A percentile compares a stretch with the other conserved stretches of the same genome.
Conservation (phyloP, 37 sponge, comb jelly and placozoan species). For the Diacarnus erythraeanus region DNA sequence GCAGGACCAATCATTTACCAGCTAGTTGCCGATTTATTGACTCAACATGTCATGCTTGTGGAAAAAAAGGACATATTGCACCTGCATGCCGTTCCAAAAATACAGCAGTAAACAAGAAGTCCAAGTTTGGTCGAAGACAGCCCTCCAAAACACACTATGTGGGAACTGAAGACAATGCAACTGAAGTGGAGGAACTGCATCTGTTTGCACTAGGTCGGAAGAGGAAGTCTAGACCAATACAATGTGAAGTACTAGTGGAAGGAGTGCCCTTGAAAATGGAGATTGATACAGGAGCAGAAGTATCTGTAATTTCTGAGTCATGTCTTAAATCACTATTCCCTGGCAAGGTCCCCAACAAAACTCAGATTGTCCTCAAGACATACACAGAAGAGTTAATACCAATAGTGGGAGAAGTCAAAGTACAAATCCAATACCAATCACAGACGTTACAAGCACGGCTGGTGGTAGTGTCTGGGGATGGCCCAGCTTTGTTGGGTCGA, state of each 20-base stretch:
- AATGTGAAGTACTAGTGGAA: too few relatives aligned
- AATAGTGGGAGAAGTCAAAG: not conserved
- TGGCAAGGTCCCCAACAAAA: not conserved
- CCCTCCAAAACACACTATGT: too few relatives aligned
- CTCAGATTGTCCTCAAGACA: not conserved
- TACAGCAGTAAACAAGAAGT: too few relatives aligned
- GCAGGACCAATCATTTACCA: constrained; percentile 2
- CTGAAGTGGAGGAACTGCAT: too few relatives aligned
- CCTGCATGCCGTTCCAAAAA: constrained; percentile 24
- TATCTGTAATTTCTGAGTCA: not conserved
- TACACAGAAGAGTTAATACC: not conserved
- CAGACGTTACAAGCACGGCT: not conserved
- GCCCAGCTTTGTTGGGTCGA: not conserved
- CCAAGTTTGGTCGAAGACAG: too few relatives aligned
- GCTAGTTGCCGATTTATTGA: constrained; percentile 22
- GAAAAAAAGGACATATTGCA: constrained; percentile 32
- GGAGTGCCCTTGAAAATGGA: too few relatives aligned
- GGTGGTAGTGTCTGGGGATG: not conserved
- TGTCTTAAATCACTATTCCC: not conserved
- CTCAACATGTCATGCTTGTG: constrained; percentile 32
- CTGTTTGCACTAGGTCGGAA: too few relatives aligned
- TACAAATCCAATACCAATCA: not conserved
- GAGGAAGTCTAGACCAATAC: too few relatives aligned
- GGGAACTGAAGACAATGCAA: too few relatives aligned
- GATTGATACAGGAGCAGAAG: not conserved